A percentile compares a stretch with the other conserved stretches of the same genome.
Evolutionary conservation across 2,797 vertebrate species (phyloP).

Genomic region (Melanotaenia trifasciata): DNA sequence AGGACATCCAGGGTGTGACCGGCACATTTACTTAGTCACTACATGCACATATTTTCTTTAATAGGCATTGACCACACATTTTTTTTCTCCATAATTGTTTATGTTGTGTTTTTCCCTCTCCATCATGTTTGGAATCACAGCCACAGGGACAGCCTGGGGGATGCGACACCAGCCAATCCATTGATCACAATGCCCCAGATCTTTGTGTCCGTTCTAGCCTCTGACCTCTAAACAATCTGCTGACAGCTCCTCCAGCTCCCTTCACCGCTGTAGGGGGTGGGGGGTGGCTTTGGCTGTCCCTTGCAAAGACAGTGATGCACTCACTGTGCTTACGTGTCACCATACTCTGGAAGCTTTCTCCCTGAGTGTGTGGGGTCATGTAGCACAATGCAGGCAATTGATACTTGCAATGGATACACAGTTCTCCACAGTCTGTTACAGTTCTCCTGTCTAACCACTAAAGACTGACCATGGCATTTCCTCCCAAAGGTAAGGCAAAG

Average conservation of each 20-base stretch:
- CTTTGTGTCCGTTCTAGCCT: slow-evolving; percentile 48
- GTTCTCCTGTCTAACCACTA: slow-evolving; percentile 44
- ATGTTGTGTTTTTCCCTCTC: slow-evolving; percentile 38
- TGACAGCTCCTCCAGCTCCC: slow-evolving; percentile 61
- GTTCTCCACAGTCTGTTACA: slow-evolving; percentile 19
- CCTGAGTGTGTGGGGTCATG: slow-evolving; percentile 13
- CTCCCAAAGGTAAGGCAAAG: slow-evolving; percentile 46
- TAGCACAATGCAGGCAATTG: slow-evolving; percentile 5
- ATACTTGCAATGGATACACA: slow-evolving; percentile 3
- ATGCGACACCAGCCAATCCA: slow-evolving; percentile 38
- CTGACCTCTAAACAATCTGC: slow-evolving; percentile 60
- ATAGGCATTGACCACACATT: slow-evolving; percentile 15
- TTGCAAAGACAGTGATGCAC: slow-evolving; percentile 46
- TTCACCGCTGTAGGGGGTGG: slow-evolving; percentile 27
- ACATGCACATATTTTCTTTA: slow-evolving; percentile 43
- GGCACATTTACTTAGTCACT: slow-evolving; percentile 13
- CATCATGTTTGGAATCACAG: slow-evolving; percentile 55
- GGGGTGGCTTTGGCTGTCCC: slow-evolving; percentile 10
- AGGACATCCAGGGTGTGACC: slow-evolving; percentile 9
- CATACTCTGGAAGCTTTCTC: slow-evolving; percentile 24
- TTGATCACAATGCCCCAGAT: slow-evolving; percentile 54
- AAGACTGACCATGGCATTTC: slow-evolving; percentile 28
- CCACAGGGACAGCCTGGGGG: slow-evolving; percentile 41
- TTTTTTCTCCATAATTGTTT: slow-evolving; percentile 10
- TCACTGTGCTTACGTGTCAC: slow-evolving; percentile 47